These are phyloP conservation scores for Pelusios castaneus DNA, from an alignment of 2,113 vertebrate species.

Conservation along the genomic window DNA sequence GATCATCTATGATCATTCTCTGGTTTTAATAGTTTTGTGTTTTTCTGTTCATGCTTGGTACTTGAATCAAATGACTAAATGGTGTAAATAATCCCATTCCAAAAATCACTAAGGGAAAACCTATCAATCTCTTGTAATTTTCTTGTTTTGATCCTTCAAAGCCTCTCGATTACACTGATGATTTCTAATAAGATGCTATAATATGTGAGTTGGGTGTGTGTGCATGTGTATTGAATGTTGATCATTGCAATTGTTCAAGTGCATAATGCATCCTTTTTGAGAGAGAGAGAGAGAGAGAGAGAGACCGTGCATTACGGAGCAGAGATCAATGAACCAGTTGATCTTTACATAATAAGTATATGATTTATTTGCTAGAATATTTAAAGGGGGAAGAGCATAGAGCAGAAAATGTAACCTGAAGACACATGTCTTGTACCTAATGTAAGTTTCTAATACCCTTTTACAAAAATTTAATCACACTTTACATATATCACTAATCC, in stretches of 20 bases:
- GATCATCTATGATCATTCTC: neutral
- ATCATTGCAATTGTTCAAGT: neutral
- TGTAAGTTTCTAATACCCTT: slow-evolving; percentile 12
- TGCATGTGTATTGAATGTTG: too few relatives aligned
- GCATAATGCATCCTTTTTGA: too few relatives aligned
- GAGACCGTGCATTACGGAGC: neutral
- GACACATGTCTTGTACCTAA: slow-evolving; percentile 37
- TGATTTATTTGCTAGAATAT: neutral
- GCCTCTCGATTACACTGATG: neutral
- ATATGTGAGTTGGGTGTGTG: neutral
- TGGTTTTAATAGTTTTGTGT: neutral
- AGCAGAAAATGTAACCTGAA: slow-evolving; percentile 35
- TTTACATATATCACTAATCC: slow-evolving; percentile 10
- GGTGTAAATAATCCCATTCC: neutral
- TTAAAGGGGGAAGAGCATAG: slow-evolving; percentile 58
- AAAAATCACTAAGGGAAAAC: neutral
- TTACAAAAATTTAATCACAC: neutral
- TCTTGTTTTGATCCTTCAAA: neutral
- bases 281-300: neutral
- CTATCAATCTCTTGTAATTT: neutral
- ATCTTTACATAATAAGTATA: neutral
- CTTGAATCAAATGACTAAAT: neutral
- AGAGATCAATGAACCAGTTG: neutral
- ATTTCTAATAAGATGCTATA: slow-evolving; percentile 1
- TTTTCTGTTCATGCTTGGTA: neutral